Conservation (phyloP, 2,797 vertebrate genomes). For the Hapalemur alaotrensis region DNA sequence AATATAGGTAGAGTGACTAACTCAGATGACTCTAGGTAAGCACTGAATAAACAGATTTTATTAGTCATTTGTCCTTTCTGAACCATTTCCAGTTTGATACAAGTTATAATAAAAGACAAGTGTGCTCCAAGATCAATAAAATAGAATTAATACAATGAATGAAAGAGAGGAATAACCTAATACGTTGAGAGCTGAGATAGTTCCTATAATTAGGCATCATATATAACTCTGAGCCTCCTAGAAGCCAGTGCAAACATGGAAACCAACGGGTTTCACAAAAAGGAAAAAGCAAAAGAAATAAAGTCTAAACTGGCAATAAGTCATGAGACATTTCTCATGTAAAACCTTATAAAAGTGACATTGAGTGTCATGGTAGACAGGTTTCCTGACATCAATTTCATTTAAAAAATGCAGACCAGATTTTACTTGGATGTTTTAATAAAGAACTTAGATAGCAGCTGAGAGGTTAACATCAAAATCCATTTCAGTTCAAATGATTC, state of each 20-base stretch:
- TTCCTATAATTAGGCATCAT: background rate
- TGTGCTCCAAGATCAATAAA: background rate
- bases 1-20: background rate
- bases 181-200: background rate
- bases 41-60: background rate
- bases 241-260: background rate
- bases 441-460: background rate
- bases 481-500: slow-evolving; percentile 9
- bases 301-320: background rate
- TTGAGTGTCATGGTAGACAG: background rate
- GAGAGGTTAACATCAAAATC: slow-evolving; percentile 19
- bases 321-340: background rate
- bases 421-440: slow-evolving; percentile 16
- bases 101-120: background rate
- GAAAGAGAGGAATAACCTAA: slow-evolving; percentile 7
- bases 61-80: background rate
- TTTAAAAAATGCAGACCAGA: background rate
- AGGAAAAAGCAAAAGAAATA: background rate
- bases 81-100: background rate
- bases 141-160: background rate
- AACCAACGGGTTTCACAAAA: background rate
- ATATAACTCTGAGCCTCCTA: background rate
- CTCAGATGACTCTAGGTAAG: background rate
- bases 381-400: background rate
- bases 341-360: background rate